Evolutionary conservation across 1,140 invertebrate species (phyloP).

Genomic region (Eumeta japonica): DNA sequence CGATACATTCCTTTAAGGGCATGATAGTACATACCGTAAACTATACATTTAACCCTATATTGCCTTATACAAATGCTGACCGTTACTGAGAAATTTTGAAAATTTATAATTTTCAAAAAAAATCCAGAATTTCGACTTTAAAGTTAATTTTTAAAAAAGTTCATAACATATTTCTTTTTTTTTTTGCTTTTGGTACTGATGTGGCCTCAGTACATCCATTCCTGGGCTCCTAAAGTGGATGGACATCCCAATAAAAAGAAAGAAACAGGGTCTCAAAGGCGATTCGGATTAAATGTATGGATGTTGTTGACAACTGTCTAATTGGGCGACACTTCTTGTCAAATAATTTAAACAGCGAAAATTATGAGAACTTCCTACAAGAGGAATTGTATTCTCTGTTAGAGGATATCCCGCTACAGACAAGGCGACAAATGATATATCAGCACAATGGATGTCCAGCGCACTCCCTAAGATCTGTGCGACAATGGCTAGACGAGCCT

Average conservation of each 20-base stretch:
- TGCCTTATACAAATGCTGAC: too few species aligned
- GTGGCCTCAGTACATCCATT: conserved; percentile 39
- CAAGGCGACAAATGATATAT: conserved; percentile 20
- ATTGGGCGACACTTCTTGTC: conserved; percentile 31
- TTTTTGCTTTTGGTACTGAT: too few species aligned
- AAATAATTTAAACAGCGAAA: conserved; percentile 19
- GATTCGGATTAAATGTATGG: conserved; percentile 34
- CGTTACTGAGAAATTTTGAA: too few species aligned
- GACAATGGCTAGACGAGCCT: conserved; percentile 6
- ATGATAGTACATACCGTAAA: too few species aligned
- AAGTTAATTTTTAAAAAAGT: too few species aligned
- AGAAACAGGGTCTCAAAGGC: conserved; percentile 20
- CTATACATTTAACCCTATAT: too few species aligned
- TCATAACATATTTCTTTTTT: too few species aligned
- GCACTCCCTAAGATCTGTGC: conserved; percentile 10
- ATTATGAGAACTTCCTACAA: conserved; percentile 23
- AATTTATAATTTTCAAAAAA: too few species aligned
- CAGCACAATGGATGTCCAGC: conserved; percentile 21
- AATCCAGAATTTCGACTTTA: too few species aligned
- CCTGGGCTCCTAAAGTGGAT: conserved; percentile 22
- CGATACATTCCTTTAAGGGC: too few species aligned
- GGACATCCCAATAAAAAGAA: conserved; percentile 30
- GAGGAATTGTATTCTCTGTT: conserved; percentile 22
- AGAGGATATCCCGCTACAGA: conserved; percentile 16
- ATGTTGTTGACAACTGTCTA: conserved; percentile 24